Base-by-base conservation (phyloP, 2,113 vertebrate genomes). In the Seriola quinqueradiata region DNA sequence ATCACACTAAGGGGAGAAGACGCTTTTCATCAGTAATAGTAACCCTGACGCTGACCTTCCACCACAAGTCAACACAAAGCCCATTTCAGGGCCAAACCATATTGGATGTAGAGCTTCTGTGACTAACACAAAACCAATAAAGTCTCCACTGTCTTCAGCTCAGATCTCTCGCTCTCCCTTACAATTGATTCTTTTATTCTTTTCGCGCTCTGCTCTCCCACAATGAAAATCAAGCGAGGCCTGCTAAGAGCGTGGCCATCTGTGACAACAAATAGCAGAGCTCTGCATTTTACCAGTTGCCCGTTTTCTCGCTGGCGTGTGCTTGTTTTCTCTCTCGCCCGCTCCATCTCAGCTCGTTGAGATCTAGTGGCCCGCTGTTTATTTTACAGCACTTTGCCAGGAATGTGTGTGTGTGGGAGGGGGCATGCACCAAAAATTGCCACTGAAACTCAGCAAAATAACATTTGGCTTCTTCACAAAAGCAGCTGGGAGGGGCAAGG, bases 351-450 rank as follows among this genome's bases (percentile, higher is more conserved):
- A 36, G 68, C 13, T 84, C 73, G 61, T 80, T 86, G 75, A 89
- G 87, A 86, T 81, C 61, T 78, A 77, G 77, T 76, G 81, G 75
- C 60, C 63, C 11, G 71, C 23, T 59, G 88, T 91, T 94, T 94
- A 93, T 92, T 93, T 93, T 90, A 83, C 75, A 89, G 85, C 84
- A 90, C 86, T 90, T 90, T 90, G 77, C 69, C 85, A 92, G 90
- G 89, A 92, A 94, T 93, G 88, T 82, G 73, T 7, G 60, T 9
- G 58, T 1, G 13, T 46, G 25, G 21, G 57, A 21, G 66, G 46
- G 68, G 80, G 74, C 34, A 59, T 54, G 68, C 70, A 79, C 72
- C 66, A 83, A 91, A 85, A 90, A 86, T 60, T 58, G 71, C 81
- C 81, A 82, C 6, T 46, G 46, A 80, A 68, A 82, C 75, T 90